Evolutionary conservation across 1,140 invertebrate genomes (phyloP), one percentile per base, ranked within the genome.

Genomic region (Panagrolaimus sp.): DNA sequence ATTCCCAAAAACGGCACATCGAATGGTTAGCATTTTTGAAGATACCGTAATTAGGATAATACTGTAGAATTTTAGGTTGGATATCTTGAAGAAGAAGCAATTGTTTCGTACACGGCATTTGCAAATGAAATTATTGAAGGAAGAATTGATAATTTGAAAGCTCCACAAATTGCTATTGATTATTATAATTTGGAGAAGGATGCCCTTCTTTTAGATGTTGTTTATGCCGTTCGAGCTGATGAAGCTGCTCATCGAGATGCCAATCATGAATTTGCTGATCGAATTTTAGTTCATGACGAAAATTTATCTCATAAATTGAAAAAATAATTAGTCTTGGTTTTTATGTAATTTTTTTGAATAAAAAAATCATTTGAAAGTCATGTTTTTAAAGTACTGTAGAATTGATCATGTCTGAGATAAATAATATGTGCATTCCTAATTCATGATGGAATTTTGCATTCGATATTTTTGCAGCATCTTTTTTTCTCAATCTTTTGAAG

Each of bases 61-160:
- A 21, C 26, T n/a, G 26, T 32, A 44, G 43, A 3, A 17, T 63
- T 32, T n/a, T 21, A 63, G 77, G 85, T 86, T 21, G 85, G 85
- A 0, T 86, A 85, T 69, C 69, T 86, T 46, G 85, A 86, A 70
- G 85, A 86, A 73, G 84, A 86, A 72, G 85, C 85, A 9, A 84
- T 86, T 0, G 81, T 81, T 47, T 85, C 84, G 9, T 86, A 86
- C 76, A 82, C 83, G 1, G 83, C 81, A 65, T 83, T 84, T 72
- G 47, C 85, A 32, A 69, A 85, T 73, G 84, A 80, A 38, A 76
- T 83, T 47, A 74, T 69, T 15, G 52, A 48, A 15, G 72, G 72
- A 65, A 26, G 58, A 0, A 58, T 81, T 26, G 38, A 76, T 17
- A 81, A 76, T 44, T 69, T 77, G 46, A 70, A 76, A 48, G 83